Percentiles rank a stretch among this genome's conserved stretches.
These are phyloP conservation scores for Thalassophryne amazonica DNA, from an alignment of 2,797 vertebrate genomes.

Conservation along the genomic window DNA sequence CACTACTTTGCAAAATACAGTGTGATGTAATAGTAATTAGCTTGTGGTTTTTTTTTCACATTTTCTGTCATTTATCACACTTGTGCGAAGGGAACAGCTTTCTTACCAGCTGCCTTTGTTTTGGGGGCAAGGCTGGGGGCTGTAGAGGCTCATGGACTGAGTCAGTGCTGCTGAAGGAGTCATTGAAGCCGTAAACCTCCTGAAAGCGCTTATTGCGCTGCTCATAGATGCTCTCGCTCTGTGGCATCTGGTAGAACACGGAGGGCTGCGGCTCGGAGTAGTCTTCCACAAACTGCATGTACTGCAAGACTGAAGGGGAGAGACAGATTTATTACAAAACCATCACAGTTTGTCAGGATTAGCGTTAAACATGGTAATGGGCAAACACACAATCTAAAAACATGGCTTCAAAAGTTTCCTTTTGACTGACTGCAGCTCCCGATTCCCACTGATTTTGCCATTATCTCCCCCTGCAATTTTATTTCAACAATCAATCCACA, in stretches of 20 bases:
- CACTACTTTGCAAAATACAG: background rate
- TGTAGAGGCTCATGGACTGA: constrained; percentile 82
- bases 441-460: too few species aligned
- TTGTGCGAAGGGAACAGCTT: background rate
- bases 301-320: constrained; percentile 85
- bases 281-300: constrained; percentile 98
- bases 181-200: constrained; percentile 93
- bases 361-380: too few species aligned
- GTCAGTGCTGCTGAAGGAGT: constrained; percentile 86
- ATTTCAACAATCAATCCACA: too few species aligned
- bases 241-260: constrained; percentile 97
- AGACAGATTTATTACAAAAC: too few species aligned
- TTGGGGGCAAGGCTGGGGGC: constrained; percentile 92
- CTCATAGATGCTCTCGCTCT: constrained; percentile 96
- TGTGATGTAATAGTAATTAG: background rate
- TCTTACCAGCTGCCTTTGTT: constrained; percentile 96
- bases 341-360: too few species aligned
- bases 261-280: constrained; percentile 98
- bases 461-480: too few species aligned
- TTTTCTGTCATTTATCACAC: background rate
- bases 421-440: too few species aligned
- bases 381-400: too few species aligned
- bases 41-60: background rate
- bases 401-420: too few species aligned
- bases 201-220: constrained; percentile 94